These are phyloP conservation scores for Artemia sinica DNA, from an alignment of 2,888 invertebrate species.

Conservation along the genomic window DNA sequence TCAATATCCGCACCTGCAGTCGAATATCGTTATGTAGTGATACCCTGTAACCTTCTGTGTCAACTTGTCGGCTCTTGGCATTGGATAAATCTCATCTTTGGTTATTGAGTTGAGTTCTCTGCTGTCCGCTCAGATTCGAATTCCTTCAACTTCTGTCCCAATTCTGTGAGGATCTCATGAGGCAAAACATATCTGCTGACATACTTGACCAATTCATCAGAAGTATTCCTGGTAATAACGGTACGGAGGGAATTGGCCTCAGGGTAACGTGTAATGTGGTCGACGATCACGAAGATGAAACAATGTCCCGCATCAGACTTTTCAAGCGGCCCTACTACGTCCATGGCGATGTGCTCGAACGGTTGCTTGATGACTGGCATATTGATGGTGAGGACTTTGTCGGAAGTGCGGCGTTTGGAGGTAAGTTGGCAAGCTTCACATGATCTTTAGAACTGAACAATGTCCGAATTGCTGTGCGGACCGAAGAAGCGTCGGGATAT, in stretches of 20 bases:
- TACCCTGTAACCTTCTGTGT: background rate
- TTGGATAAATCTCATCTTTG: background rate
- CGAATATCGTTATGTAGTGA: background rate
- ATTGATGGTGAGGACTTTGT: background rate
- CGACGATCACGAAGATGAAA: background rate
- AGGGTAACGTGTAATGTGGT: background rate
- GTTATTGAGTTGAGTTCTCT: background rate
- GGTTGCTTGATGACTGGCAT: background rate
- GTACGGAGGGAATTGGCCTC: background rate
- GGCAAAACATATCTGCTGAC: background rate
- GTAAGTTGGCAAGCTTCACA: background rate
- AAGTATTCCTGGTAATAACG: background rate
- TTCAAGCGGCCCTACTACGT: background rate
- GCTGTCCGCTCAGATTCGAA: background rate
- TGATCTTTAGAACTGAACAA: background rate
- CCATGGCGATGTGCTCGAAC: background rate
- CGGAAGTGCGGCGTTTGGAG: background rate
- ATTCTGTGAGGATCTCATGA: background rate
- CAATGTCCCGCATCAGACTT: background rate
- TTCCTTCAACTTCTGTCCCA: background rate
- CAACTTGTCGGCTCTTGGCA: background rate
- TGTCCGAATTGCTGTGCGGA: background rate
- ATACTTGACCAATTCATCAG: background rate
- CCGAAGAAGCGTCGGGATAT: constrained; percentile 2
- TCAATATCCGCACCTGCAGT: background rate